Base-by-base conservation (phyloP, 2,888 invertebrate species). In the Leptinotarsa tumamoca region DNA sequence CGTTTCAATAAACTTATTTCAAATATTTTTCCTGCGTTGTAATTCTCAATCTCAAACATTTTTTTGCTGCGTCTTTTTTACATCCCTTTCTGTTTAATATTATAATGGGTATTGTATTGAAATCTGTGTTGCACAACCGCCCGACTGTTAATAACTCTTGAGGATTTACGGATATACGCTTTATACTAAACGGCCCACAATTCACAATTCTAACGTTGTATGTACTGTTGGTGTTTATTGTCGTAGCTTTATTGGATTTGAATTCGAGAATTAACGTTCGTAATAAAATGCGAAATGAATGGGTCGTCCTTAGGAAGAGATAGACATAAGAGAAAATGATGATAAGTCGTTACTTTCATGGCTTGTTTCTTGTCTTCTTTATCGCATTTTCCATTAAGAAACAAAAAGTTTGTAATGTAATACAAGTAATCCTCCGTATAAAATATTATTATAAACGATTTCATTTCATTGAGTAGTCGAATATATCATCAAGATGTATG, bases 171-270 rank as follows among this genome's bases (percentile, higher is more conserved):
- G 43, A 69, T 69, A 54, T 69, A 69, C 69, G 56, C 43, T 56
- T 43, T 58, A 70, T 70, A 21, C 70, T 43, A 51, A 70, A 70
- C 70, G 70, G 21, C 23, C 71, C 71, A 73, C 76, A 66, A 77
- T 77, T 77, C 72, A 77, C 72, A 74, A 78, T 73, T 68, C 73
- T 66, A 78, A 73, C 71, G 66, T 77, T 77, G 72, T 74, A 72
- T 58, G 58, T 58, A 58, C 75, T 75, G 74, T 67, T 72, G 69
- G 73, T 71, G 74, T 73, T 72, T 71, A 74, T 74, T 75, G 74
- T 74, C 43, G 72, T 56, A 66, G 78, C 73, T 71, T 63, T 74
- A 78, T 78, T 68, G 78, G 71, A 78, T 77, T 74, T 72, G 70
- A 72, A 72, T 73, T 78, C 51, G 73, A 78, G 73, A 73, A 78